Evolutionary conservation across 2,797 vertebrate genomes (phyloP), one percentile per base, ranked within the genome.

Genomic region (Gobionotothen gibberifrons): DNA sequence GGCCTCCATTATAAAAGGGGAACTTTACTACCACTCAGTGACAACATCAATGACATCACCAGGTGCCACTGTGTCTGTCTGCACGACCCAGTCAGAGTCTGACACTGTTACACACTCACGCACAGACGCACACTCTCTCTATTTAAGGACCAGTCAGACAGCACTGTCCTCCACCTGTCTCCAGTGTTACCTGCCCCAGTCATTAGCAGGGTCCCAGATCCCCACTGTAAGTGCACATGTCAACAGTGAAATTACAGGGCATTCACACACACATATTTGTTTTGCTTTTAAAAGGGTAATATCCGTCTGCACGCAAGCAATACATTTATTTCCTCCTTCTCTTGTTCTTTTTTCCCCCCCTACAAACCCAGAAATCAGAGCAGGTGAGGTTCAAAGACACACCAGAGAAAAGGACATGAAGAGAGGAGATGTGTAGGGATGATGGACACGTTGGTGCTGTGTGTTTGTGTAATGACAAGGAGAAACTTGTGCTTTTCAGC

Each of bases 211-310:
- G 91, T 89, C 87, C 88, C 78, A 64, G 71, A 91, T 86, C 89
- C 89, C 83, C 76, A 76, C 86, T 90, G 85, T 93, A 93, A 93
- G 92, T 93, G 92, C 93, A 91, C 92, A 89, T 93, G 92, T 93
- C 91, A 94, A 91, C 92, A 88, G 84, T 56, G 11, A 90, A 92
- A 94, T 94, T 93, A 93, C 85, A 94, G 90, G 91, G 90, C 85
- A 69, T 17, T 26, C 75, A 74, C 78, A 44, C 81, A 85, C 84
- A 88, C 81, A 81, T 90, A 89, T 93, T 93, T 94, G 92, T 94
- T 94, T 91, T 92, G 84, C 83, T 89, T 90, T 90, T 89, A 81
- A 92, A 92, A 91, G 85, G 88, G 78, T 85, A 82, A 90, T 90
- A 89, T 92, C 82, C 74, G 86, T 92, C 89, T 92, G 90, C 90